Conservation (phyloP, 2,113 vertebrate genomes). For the Pteruthius melanotis region DNA sequence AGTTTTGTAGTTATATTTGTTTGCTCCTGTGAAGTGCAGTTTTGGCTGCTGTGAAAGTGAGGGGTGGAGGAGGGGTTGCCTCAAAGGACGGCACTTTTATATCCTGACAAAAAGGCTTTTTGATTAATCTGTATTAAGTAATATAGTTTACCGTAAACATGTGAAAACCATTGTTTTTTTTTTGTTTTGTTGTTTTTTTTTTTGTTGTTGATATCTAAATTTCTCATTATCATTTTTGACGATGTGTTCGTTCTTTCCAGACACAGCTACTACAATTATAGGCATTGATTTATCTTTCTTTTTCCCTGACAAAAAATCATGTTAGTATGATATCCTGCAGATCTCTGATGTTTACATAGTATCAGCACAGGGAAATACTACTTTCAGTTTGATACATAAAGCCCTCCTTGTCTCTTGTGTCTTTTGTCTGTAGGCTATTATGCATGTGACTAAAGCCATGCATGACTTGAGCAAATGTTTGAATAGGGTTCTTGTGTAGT, state of each 20-base stretch:
- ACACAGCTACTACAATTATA: not conserved
- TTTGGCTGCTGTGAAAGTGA: not conserved
- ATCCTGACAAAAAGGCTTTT: not conserved
- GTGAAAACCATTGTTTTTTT: not conserved
- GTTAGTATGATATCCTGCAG: not conserved
- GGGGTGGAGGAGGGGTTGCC: not conserved
- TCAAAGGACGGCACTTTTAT: not conserved
- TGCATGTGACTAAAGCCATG: slow-evolving; percentile 54
- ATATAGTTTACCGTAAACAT: not conserved
- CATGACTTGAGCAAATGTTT: slow-evolving; percentile 65
- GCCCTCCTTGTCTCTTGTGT: slow-evolving; percentile 51
- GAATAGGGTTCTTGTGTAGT: slow-evolving; percentile 62
- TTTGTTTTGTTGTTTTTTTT: not conserved
- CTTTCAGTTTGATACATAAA: slow-evolving; percentile 58
- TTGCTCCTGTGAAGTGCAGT: not conserved
- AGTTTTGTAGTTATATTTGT: not conserved
- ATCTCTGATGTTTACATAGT: slow-evolving; percentile 23
- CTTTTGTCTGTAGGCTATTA: slow-evolving; percentile 60
- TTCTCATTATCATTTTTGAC: not conserved
- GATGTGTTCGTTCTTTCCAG: not conserved
- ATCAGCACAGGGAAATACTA: slow-evolving; percentile 36
- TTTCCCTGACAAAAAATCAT: not conserved
- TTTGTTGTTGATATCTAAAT: not conserved
- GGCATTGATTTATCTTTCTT: not conserved
- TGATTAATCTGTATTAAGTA: not conserved